phyloP scores from a whole-genome alignment of 2,113 vertebrate species.

The Oreochromis tanganicae region DNA sequence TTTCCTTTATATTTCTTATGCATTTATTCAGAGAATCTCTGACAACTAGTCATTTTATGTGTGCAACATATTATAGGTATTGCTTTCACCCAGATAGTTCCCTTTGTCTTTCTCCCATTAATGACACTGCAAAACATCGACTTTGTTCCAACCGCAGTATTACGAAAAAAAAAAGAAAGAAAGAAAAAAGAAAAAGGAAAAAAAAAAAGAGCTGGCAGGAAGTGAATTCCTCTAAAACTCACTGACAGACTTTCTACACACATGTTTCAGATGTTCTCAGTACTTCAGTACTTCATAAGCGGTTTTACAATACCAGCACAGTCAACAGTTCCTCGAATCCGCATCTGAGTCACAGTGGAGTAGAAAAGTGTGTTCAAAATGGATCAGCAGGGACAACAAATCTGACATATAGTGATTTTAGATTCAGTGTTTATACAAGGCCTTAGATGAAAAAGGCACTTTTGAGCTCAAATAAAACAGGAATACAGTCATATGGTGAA shows the following conservation, averaged over 20 bases:
- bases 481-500: background rate
- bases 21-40: background rate
- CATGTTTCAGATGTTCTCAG: constrained; percentile 37
- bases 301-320: background rate
- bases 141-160: constrained; percentile 36
- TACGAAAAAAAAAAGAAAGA: background rate
- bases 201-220: constrained; percentile 29
- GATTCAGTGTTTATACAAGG: constrained; percentile 44
- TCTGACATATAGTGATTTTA: constrained; percentile 1
- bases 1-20: background rate
- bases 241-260: constrained; percentile 16
- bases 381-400: background rate
- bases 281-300: background rate
- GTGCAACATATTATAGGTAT: background rate
- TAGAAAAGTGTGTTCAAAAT: background rate
- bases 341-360: background rate
- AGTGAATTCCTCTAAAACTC: constrained; percentile 52
- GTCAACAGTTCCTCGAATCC: background rate
- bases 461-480: constrained; percentile 16
- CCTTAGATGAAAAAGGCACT: constrained; percentile 45
- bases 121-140: constrained; percentile 43
- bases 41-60: background rate
- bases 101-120: constrained; percentile 22
- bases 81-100: constrained; percentile 24
- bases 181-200: background rate